Base-by-base conservation (phyloP, 92 coral and sea anemone genomes). In the Chrysogorgia sp. region DNA sequence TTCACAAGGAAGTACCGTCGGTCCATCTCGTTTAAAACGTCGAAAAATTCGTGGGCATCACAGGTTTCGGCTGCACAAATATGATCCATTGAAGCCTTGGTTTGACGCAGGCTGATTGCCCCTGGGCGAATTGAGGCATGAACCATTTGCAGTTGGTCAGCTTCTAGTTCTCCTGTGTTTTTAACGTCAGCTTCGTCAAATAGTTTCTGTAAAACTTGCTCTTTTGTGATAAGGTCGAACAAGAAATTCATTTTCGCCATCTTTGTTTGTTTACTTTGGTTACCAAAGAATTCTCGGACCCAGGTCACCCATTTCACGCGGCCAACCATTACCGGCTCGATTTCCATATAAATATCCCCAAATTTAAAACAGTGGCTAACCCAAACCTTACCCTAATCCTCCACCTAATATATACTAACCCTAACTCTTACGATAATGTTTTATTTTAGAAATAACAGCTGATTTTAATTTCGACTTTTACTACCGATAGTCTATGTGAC, bases 1-100 rank as follows among this genome's bases (percentile, higher is more conserved):
- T 86, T 82, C 53, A 89, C 98, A 25, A 94, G 86, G 63, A 84
- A 94, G 85, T 94, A 94, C 29, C 98, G 52, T 5, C 98, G 90
- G 40, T 94, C 98, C 98, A 94, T 91, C 70, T 94, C 98, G 92
- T 89, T 94, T 49, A 94, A 81, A 57, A 89, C 94, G 80, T 94
- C 98, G 28, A 66, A 59, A 40, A 94, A 90, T 87, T 94, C 98
- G 34, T 87, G 81, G 62, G 84, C 82, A 63, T 94, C 98, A 67
- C 98, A 94, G 40, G 98, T 85, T 28, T 94, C 97, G 45, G 89
- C 81, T 9, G 97, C 97, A 82, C 98, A 94, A 0, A 91, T 93
- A 1, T 87, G 97, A 23, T 49, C 56, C 10, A 94, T 87, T 4
- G 98, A 87, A 14, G 98, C 98, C 65, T 83, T 83, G 1, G 92